A percentile compares a stretch with the other conserved stretches of the same genome.
Evolutionary conservation across 2,113 vertebrate species (phyloP).

Genomic region (Microcebus tavaratra): DNA sequence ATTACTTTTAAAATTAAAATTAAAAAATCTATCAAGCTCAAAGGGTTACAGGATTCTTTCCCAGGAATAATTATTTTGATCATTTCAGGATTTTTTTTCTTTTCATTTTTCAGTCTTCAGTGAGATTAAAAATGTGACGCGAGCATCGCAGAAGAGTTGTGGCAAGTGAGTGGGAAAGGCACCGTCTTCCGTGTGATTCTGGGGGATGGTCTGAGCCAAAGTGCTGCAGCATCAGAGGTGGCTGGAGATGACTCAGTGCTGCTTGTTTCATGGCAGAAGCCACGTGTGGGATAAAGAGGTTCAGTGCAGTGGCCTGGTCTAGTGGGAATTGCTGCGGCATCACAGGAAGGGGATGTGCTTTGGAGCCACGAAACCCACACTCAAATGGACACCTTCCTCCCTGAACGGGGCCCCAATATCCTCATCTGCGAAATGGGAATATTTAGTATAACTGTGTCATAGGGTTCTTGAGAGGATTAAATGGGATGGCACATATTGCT

Average conservation of each 20-base stretch:
- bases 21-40: background rate
- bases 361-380: background rate
- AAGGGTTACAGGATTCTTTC: background rate
- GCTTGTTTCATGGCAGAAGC: background rate
- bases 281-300: no score
- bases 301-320: no score
- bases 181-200: fast-evolving
- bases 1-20: slow-evolving; percentile 37
- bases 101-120: background rate
- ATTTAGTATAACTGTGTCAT: background rate
- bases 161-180: background rate
- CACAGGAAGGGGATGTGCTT: background rate
- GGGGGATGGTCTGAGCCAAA: no score
- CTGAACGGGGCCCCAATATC: background rate
- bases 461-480: background rate
- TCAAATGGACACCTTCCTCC: background rate
- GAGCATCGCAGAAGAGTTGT: background rate
- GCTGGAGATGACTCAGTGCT: background rate
- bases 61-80: background rate
- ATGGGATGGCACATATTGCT: no score
- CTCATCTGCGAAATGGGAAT: background rate
- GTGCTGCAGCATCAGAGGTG: background rate
- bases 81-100: background rate
- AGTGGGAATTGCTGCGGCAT: background rate
- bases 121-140: background rate